Conservation (phyloP, 2,113 vertebrate species). For the Galemys pyrenaicus region DNA sequence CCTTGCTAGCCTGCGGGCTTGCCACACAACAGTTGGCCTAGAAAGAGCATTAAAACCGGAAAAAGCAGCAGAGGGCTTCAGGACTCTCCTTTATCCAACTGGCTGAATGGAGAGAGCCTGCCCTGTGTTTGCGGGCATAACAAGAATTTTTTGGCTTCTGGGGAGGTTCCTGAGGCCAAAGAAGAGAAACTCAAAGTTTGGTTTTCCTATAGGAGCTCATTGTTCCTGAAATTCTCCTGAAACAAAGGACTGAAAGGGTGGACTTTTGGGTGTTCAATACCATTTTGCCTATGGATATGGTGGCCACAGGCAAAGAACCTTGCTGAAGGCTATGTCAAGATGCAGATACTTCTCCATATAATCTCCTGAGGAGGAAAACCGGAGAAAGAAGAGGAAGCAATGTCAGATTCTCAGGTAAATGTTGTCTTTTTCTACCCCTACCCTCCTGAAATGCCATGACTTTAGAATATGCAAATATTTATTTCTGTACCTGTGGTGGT, state of each 20-base stretch:
- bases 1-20: no score
- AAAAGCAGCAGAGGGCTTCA: no score
- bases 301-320: not conserved
- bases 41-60: no score
- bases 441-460: not conserved
- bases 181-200: not conserved
- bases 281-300: not conserved
- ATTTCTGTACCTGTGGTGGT: not conserved
- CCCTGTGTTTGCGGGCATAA: no score
- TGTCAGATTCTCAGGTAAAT: not conserved
- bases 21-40: no score
- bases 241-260: not conserved
- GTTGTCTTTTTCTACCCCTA: not conserved
- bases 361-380: not conserved
- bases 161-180: no score
- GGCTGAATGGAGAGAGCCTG: no score
- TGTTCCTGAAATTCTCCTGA: not conserved
- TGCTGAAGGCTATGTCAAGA: not conserved
- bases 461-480: not conserved
- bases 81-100: no score
- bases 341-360: not conserved
- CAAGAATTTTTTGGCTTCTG: no score
- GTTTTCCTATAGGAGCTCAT: not conserved
- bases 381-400: not conserved
- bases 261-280: not conserved